Base-by-base conservation (phyloP, 2,113 vertebrate species). In the Fulica atra region DNA sequence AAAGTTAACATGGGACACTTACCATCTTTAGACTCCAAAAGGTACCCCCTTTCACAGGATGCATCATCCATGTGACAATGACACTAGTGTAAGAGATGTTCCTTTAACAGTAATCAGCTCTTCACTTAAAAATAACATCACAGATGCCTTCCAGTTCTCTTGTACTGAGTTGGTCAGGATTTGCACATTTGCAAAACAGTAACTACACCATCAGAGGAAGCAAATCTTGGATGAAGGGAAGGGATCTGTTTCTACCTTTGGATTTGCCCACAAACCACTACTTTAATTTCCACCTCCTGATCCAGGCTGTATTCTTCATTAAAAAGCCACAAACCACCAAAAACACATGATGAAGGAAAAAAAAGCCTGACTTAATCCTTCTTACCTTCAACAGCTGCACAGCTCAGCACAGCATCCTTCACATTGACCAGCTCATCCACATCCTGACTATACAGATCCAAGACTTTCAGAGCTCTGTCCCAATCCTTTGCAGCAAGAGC, bases 331-430 rank as follows among this genome's bases (percentile, higher is more conserved):
- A 48, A 23, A 20, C 48, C 19, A 48, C 48, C 21, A 48, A 23
- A 48, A 23, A 48, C 48, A 48, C 17, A 26, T 29, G 3, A 35
- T 7, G 6, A 76, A 29, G 14, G 11, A 2, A 51, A 73, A 29
- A 29, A 65, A 90, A 74, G 5, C 24, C 31, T 20, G 70, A 33
- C 50, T 89, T 96, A 78, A 86, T 46, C 11, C 12, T 72, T 76
- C 81, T 98, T 88, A 99, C 99, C 99, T 94, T 98, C 98, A 44
- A 98, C 98, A 13, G 98, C 89, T 11, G 99, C 98, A 80, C 98
- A 99, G 88, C 98, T 99, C 28, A 99, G 98, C 59, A 99, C 88
- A 8, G 96, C 96, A 98, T 99, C 99, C 90, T 91, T 97, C 11
- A 99, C 93, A n/a, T 4, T 94, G 96, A 88, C 95, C 96, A 98